Conservation (phyloP, 1,140 invertebrate genomes). For the Diabrotica undecimpunctata region DNA sequence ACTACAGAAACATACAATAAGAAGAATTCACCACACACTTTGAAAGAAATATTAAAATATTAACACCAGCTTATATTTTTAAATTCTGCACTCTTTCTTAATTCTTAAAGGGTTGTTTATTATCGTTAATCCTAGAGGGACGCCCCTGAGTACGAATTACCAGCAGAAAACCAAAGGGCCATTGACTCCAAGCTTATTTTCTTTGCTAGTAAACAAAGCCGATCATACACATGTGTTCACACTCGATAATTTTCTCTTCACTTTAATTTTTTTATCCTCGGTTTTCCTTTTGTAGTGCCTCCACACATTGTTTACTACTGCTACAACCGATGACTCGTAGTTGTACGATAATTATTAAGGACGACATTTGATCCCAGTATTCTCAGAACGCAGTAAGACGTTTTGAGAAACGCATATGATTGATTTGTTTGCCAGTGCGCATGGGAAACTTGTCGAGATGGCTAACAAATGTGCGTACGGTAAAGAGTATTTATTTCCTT, state of each 20-base stretch:
- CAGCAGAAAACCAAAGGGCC: conserved; percentile 3
- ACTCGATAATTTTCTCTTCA: neutral
- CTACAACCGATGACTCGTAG: neutral
- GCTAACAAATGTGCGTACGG: no score
- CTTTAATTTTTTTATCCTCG: neutral
- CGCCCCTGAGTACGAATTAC: neutral
- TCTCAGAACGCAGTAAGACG: no score
- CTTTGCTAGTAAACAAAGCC: neutral
- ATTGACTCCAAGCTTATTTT: conserved; percentile 10
- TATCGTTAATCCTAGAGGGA: neutral
- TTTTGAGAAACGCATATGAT: no score
- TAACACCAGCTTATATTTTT: no score
- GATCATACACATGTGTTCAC: neutral
- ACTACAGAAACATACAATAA: no score
- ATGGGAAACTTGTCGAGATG: no score
- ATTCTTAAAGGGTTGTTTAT: no score
- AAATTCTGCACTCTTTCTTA: no score
- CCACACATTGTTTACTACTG: neutral
- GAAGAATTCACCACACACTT: no score
- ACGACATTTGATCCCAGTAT: neutral
- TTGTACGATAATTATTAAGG: neutral
- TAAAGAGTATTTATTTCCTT: no score
- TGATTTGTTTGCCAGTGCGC: no score
- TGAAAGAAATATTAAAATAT: no score
- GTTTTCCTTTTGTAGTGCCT: neutral